Percentiles rank a stretch among this genome's conserved stretches.
Conservation (phyloP, 2,113 vertebrate genomes). For the Osmerus mordax region DNA sequence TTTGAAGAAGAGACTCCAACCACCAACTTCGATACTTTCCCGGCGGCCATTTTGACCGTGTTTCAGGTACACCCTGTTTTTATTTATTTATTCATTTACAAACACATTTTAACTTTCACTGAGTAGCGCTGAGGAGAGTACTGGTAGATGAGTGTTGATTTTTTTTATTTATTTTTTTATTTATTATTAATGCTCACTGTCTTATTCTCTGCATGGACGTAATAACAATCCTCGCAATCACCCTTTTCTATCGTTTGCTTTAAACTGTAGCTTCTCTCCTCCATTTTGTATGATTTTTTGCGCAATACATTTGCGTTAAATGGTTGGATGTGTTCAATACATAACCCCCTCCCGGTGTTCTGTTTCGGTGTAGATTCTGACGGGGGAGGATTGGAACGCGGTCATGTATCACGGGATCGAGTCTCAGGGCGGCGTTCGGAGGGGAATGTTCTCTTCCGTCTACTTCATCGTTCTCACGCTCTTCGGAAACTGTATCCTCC, state of each 20-base stretch:
- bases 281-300: too few species aligned
- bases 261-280: slow-evolving; percentile 42
- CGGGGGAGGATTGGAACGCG: slow-evolving; percentile 96
- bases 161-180: too few species aligned
- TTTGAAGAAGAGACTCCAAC: slow-evolving; percentile 91
- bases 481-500: slow-evolving; percentile 98
- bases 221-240: slow-evolving; percentile 33
- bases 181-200: not conserved
- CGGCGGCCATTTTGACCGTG: slow-evolving; percentile 94
- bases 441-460: slow-evolving; percentile 93
- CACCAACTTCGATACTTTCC: slow-evolving; percentile 95
- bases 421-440: slow-evolving; percentile 88
- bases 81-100: not conserved
- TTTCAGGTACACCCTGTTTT: slow-evolving; percentile 82
- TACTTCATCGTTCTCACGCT: slow-evolving; percentile 97
- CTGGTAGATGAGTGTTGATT: slow-evolving; percentile 1
- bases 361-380: slow-evolving; percentile 81
- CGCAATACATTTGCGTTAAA: too few species aligned
- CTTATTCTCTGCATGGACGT: slow-evolving; percentile 38
- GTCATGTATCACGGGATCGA: slow-evolving; percentile 98
- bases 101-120: not conserved
- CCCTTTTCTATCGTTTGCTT: slow-evolving; percentile 30
- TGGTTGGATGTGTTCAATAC: too few species aligned
- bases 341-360: not conserved
- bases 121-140: slow-evolving; percentile 6